A percentile compares a stretch with the other conserved stretches of the same genome.
Conservation (phyloP, 2,797 vertebrate species). For the Emys orbicularis region DNA sequence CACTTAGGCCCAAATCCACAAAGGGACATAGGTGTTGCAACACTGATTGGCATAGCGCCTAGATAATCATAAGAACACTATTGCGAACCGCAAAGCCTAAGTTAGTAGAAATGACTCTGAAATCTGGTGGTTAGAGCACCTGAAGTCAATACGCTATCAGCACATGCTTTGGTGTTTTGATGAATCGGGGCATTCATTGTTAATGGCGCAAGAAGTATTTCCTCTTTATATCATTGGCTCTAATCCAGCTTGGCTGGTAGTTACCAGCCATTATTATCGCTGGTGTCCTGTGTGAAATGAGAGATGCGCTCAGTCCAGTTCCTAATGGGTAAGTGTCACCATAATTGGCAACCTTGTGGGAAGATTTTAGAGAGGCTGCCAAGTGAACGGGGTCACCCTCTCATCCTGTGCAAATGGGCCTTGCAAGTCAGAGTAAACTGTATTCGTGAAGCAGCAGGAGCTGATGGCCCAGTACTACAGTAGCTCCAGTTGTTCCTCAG, state of each 20-base stretch:
- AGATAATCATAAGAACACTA: too few species aligned
- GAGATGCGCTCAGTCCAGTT: neutral
- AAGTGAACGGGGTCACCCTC: neutral
- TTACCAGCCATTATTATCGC: neutral
- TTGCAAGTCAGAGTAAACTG: neutral
- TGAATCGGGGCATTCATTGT: neutral
- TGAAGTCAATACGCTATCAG: neutral
- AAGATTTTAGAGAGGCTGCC: neutral
- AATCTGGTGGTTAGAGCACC: neutral
- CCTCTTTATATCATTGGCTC: neutral
- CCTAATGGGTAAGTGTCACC: neutral
- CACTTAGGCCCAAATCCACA: too few species aligned
- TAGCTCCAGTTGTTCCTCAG: fast-evolving
- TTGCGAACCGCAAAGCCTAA: too few species aligned
- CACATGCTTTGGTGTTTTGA: neutral
- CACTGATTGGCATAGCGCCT: neutral
- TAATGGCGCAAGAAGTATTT: neutral
- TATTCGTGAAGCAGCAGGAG: fast-evolving
- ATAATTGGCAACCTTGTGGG: neutral
- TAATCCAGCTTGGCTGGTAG: neutral
- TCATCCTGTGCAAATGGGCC: too few species aligned
- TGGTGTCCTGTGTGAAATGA: neutral
- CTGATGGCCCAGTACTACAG: fast-evolving
- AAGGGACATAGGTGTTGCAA: neutral
- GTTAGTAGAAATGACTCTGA: too few species aligned